phyloP scores from a whole-genome alignment of 2,797 vertebrate genomes.

The Gymnocypris eckloni region DNA sequence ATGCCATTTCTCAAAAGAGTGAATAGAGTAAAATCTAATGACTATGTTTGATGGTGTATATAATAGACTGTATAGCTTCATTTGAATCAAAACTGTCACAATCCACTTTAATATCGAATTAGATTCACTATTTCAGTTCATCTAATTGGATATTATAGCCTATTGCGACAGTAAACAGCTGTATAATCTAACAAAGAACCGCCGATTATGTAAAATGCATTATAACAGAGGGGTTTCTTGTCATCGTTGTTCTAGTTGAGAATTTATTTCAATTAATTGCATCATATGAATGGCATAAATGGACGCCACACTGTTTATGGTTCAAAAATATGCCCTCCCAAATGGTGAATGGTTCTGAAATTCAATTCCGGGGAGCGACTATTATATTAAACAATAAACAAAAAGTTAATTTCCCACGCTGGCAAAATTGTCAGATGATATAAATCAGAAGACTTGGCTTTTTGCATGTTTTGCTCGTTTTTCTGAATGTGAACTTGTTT shows the following conservation, averaged over 20 bases:
- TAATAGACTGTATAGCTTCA: too few species aligned
- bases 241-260: background rate
- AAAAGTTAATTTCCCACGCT: slow-evolving; percentile 9
- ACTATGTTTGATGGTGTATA: background rate
- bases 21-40: too few species aligned
- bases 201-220: background rate
- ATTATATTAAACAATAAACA: background rate
- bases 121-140: background rate
- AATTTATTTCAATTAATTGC: background rate
- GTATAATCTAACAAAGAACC: background rate
- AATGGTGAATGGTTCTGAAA: background rate
- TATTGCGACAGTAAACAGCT: background rate
- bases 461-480: background rate
- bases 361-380: background rate
- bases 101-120: background rate
- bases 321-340: background rate
- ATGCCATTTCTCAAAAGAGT: too few species aligned
- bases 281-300: background rate
- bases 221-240: background rate
- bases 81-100: too few species aligned
- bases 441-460: slow-evolving; percentile 5
- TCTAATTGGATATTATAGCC: background rate
- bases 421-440: slow-evolving; percentile 2
- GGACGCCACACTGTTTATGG: background rate
- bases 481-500: background rate